Conservation (phyloP, 2,797 vertebrate species). For the Sebastes taczanowskii region DNA sequence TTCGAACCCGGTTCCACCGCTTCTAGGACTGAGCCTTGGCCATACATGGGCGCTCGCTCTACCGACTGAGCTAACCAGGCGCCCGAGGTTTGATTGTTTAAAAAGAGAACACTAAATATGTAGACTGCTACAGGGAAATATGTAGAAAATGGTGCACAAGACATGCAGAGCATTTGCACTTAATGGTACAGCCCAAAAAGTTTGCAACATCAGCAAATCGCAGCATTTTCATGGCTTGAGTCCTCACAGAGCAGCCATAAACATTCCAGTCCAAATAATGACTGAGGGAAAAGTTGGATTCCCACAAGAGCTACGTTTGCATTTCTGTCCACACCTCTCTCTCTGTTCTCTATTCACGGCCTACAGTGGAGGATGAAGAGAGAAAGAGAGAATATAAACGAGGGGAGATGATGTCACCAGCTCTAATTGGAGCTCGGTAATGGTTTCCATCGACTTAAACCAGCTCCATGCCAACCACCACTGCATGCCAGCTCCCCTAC, state of each 20-base stretch:
- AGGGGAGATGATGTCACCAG: constrained; percentile 59
- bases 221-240: constrained; percentile 4
- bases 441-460: constrained; percentile 61
- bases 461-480: constrained; percentile 48
- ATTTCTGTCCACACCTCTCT: constrained; percentile 21
- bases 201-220: constrained; percentile 2
- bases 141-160: not conserved
- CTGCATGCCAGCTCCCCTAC: constrained; percentile 46
- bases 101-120: not conserved
- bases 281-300: constrained; percentile 23
- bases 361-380: not conserved
- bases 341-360: constrained; percentile 15
- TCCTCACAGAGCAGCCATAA: constrained; percentile 18
- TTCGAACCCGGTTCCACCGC: too few relatives aligned
- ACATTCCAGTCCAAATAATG: constrained; percentile 3
- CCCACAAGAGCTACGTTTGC: constrained; percentile 24
- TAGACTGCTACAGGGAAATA: not conserved
- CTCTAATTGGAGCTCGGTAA: constrained; percentile 53
- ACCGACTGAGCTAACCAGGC: too few relatives aligned
- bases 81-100: not conserved
- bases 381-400: constrained; percentile 29
- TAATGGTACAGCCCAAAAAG: not conserved
- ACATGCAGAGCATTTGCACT: not conserved
- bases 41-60: too few relatives aligned
- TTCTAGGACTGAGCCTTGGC: too few relatives aligned